Base-by-base conservation (phyloP, 2,888 invertebrate genomes). In the Nomada fucata region DNA sequence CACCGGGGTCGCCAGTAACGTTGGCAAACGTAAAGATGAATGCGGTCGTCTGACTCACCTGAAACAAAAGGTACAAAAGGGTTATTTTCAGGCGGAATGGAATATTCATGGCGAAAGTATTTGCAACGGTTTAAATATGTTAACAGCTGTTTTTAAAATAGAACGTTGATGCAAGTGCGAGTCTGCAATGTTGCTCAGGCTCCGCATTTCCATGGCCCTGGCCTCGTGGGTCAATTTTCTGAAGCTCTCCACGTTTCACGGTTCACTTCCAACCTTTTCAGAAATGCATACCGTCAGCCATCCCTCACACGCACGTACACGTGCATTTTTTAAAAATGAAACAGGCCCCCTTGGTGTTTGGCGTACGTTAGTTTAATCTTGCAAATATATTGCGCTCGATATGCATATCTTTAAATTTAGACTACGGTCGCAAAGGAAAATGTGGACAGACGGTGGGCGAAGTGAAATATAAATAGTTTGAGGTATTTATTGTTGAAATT, bases 241-340 rank as follows among this genome's bases (percentile, higher is more conserved):
- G 55, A 55, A 73, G 55, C 65, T 55, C 55, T 29, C 15, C 18
- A 47, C 15, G 44, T 65, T 65, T 73, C 44, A 73, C 55, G 72
- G 55, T 73, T 73, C 72, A 65, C 72, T 65, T 55, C 18, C 65
- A 65, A 73, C 72, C 72, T 73, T 73, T 73, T 73, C 29, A 73
- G 72, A 73, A 65, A 73, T 73, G 72, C 72, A 73, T 73, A 47
- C 72, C 55, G 72, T 65, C 55, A 44, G n/a, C 65, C 44, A 55
- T 65, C 64, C 42, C 18, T 50, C 44, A 18, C 63, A n/a, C n/a
- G 15, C 65, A 36, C 11, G 50, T 64, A 53, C 52, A 10, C 53
- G 13, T 44, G n/a, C 36, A 64, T 20, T 52, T 72, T 72, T 73
- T 73, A 26, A 73, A 73, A 47, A 73, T 65, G 53, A 65, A 65